These are phyloP conservation scores for Phataginus tricuspis DNA, from an alignment of 2,797 vertebrate genomes.

Conservation along the genomic window DNA sequence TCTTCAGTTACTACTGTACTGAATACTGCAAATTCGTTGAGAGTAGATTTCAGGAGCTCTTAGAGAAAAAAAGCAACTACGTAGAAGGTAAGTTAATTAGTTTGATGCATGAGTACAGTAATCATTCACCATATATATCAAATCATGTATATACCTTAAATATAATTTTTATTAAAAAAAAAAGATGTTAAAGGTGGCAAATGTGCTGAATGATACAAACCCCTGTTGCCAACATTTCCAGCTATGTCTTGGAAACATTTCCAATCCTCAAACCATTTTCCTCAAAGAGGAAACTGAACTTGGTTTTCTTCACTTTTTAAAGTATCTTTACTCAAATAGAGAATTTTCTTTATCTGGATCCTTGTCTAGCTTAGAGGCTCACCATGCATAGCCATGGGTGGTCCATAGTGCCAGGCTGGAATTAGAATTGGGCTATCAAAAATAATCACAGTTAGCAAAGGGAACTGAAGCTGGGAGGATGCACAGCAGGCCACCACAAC, in stretches of 20 bases:
- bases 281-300: not conserved
- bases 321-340: not conserved
- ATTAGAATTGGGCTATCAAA: not conserved
- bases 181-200: not conserved
- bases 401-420: not conserved
- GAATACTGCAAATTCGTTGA: not conserved
- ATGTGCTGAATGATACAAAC: not conserved
- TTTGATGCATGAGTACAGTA: not conserved
- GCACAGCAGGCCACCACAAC: not conserved
- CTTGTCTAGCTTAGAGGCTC: not conserved
- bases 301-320: not conserved
- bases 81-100: not conserved
- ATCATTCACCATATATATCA: not conserved
- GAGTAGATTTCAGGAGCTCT: not conserved
- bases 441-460: not conserved
- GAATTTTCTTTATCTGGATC: constrained; percentile 26
- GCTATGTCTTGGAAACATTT: not conserved
- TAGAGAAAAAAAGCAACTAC: not conserved
- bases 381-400: not conserved
- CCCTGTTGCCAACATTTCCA: not conserved
- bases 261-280: not conserved
- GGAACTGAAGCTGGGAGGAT: not conserved
- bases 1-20: not conserved
- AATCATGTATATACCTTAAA: not conserved
- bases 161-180: not conserved